Evolutionary conservation across 2,888 invertebrate genomes (phyloP).

Genomic region (Parnassius orleans): DNA sequence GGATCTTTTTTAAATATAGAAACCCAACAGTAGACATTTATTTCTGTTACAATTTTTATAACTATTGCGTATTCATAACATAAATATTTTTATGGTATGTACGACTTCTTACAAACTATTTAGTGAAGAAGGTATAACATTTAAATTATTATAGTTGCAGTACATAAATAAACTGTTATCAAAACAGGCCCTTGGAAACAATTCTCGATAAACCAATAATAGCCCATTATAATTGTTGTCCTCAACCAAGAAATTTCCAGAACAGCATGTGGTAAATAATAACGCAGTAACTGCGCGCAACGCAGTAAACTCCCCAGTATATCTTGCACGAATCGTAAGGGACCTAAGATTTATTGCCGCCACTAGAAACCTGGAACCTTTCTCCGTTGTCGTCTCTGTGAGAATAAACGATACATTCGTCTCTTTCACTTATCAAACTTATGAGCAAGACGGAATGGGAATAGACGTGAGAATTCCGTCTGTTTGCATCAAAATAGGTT

Average conservation of each 20-base stretch:
- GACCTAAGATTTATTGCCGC: constrained; percentile 59
- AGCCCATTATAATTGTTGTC: constrained; percentile 13
- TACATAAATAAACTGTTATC: too few relatives aligned
- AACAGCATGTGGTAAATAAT: constrained; percentile 49
- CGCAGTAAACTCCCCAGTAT: constrained; percentile 42
- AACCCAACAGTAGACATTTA: too few relatives aligned
- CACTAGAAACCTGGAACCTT: constrained; percentile 31
- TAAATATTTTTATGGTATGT: too few relatives aligned
- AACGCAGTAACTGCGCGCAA: constrained; percentile 32
- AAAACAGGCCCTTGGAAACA: background rate
- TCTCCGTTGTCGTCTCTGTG: constrained; percentile 29
- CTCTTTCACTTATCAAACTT: constrained; percentile 31
- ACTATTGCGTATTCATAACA: too few relatives aligned
- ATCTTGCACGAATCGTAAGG: constrained; percentile 38
- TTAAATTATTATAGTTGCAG: too few relatives aligned
- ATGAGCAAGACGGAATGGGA: constrained; percentile 33
- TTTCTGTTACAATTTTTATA: too few relatives aligned
- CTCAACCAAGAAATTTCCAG: constrained; percentile 13
- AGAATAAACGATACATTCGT: constrained; percentile 23
- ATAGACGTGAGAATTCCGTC: constrained; percentile 34
- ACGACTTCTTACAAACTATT: too few relatives aligned
- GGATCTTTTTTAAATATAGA: too few relatives aligned
- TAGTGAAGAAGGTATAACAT: too few relatives aligned
- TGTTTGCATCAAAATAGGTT: constrained; percentile 44
- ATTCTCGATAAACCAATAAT: constrained; percentile 2